These are phyloP conservation scores for Coptodon bakossiorum DNA, from an alignment of 2,113 vertebrate species.

Conservation along the genomic window DNA sequence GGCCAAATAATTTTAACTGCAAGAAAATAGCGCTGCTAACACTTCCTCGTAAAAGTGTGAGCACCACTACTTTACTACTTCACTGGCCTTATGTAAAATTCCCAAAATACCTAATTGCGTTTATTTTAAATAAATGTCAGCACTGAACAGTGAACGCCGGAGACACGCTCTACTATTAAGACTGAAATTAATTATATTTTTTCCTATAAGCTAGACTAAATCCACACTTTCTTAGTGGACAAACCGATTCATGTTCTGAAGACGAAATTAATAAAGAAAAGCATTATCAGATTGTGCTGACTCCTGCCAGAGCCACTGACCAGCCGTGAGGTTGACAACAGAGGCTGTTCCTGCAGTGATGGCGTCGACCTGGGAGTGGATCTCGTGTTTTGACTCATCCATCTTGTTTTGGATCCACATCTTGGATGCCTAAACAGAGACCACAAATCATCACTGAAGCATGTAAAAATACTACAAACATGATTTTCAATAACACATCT, in stretches of 20 bases:
- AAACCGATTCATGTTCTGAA: background rate
- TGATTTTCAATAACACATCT: background rate
- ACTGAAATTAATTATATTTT: background rate
- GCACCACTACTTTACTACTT: background rate
- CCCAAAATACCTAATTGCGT: background rate
- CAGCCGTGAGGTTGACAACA: slow-evolving; percentile 97
- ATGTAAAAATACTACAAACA: background rate
- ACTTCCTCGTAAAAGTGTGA: background rate
- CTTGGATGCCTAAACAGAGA: slow-evolving; percentile 82
- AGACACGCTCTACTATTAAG: background rate
- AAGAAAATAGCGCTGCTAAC: background rate
- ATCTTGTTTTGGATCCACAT: slow-evolving; percentile 99
- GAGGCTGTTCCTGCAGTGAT: slow-evolving; percentile 98
- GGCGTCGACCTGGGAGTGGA: slow-evolving; percentile 98
- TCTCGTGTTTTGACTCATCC: slow-evolving; percentile 98
- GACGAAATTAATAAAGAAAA: background rate
- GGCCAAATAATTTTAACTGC: slow-evolving; percentile 11
- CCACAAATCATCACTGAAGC: background rate
- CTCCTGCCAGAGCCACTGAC: slow-evolving; percentile 65
- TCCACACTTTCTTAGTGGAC: background rate
- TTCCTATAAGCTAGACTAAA: background rate
- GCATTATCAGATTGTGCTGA: background rate
- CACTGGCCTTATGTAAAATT: background rate
- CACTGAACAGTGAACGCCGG: background rate
- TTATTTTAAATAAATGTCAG: background rate